Base-by-base conservation (phyloP, 1,140 invertebrate genomes). In the Camponotus pennsylvanicus region DNA sequence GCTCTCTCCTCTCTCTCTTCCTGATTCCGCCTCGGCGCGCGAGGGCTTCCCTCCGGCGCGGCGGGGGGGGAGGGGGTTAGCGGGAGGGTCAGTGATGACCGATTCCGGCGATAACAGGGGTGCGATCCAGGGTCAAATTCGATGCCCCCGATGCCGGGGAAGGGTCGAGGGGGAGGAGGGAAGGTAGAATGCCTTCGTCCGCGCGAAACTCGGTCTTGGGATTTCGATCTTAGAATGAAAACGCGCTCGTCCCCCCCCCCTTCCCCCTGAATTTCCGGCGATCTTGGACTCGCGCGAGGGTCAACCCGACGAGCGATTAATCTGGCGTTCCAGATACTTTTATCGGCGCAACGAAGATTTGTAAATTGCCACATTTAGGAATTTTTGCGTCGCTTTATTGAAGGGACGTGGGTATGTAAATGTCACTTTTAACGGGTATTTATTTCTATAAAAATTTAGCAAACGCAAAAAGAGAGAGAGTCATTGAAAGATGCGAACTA, bases 1-100 rank as follows among this genome's bases (percentile, higher is more conserved):
- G 92, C 91, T 94, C 94, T 95, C 77, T 83, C 79, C 79, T 83
- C 93, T 40, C 93, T 40, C 37, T 40, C 94, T 95, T 94, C 94
- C 94, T 95, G 92, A 93, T 94, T 95, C 93, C 93, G 87, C 87
- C 90, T 90, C 89, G 84, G 79, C 82, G 64, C 37, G 70, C 40
- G 49, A 5, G 49, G 49, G 69, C 85, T 63, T 79, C 27, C 66
- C 34, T 40, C 13, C 59, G 32, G 13, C 55, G 40, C 49, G 57
- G 13, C 18, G 57, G 55, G 37, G 79, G 63, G 66, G 4, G 77
- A 80, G 85, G 86, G 63, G 49, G 75, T 73, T 57, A 85, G 66
- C 71, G 88, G 88, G 55, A 91, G 90, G 90, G 90, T 91, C 90
- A 91, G 90, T 88, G 88, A 91, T 91, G 88, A 92, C 91, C 90